phyloP scores from a whole-genome alignment of 1,140 invertebrate genomes.

The Calephelis virginiensis region DNA sequence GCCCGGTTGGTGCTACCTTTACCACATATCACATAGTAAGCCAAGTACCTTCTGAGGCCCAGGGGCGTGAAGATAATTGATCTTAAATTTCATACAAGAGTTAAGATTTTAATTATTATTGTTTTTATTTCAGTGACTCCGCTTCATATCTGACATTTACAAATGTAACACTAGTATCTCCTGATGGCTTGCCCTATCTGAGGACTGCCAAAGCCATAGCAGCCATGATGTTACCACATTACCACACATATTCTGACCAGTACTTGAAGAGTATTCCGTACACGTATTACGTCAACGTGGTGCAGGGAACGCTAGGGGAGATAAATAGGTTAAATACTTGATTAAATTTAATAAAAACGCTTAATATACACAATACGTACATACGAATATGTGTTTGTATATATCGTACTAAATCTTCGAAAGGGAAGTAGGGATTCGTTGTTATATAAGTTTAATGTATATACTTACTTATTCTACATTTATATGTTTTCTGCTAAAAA shows the following conservation, averaged over 20 bases:
- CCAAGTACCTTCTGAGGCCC: too few relatives aligned
- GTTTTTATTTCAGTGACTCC: slow-evolving; percentile 44
- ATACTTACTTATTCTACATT: too few relatives aligned
- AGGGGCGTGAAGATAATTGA: too few relatives aligned
- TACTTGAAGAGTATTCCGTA: slow-evolving; percentile 76
- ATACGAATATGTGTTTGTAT: too few relatives aligned
- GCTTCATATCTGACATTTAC: slow-evolving; percentile 73
- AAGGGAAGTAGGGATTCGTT: too few relatives aligned
- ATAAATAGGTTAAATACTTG: slow-evolving; percentile 77
- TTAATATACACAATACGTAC: too few relatives aligned
- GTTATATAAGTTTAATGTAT: too few relatives aligned
- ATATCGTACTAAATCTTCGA: too few relatives aligned
- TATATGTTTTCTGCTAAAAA: too few relatives aligned
- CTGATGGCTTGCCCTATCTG: slow-evolving; percentile 81
- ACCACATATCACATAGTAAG: too few relatives aligned
- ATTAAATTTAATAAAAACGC: not conserved
- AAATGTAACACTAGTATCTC: slow-evolving; percentile 82
- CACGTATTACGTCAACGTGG: slow-evolving; percentile 78
- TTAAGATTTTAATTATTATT: not conserved
- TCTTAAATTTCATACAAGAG: too few relatives aligned
- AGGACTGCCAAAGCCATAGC: slow-evolving; percentile 45
- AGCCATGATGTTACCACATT: slow-evolving; percentile 72
- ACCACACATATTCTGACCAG: slow-evolving; percentile 66
- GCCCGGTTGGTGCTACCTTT: not conserved
- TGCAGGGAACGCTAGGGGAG: slow-evolving; percentile 73